phyloP scores from a whole-genome alignment of 1,140 invertebrate species.

The Trialeurodes vaporariorum region DNA sequence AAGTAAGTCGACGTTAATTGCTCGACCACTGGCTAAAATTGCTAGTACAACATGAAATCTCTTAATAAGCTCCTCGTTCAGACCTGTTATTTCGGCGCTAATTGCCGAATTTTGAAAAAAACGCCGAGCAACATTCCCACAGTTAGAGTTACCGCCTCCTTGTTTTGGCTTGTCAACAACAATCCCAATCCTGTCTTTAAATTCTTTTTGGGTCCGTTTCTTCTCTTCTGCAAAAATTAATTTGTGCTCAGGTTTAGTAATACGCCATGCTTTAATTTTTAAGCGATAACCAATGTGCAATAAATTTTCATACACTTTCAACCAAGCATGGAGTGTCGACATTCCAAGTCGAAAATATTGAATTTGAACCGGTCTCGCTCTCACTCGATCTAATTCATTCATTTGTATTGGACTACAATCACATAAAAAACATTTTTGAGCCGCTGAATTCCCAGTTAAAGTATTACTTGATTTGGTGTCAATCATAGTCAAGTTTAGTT shows the following conservation, averaged over 20 bases:
- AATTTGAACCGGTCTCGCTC: constrained; percentile 21
- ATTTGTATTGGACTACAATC: constrained; percentile 32
- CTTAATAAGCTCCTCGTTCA: constrained; percentile 31
- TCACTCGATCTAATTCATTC: constrained; percentile 28
- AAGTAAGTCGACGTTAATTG: too few species aligned
- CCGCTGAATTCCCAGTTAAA: constrained; percentile 29
- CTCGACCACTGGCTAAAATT: constrained; percentile 25
- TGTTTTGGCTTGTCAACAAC: constrained; percentile 21
- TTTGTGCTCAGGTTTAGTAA: too few species aligned
- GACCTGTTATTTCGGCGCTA: constrained; percentile 29
- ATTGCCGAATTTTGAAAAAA: constrained; percentile 29
- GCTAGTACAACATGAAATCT: constrained; percentile 29
- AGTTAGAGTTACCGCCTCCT: constrained; percentile 29
- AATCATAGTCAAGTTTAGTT: constrained; percentile 37
- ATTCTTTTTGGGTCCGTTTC: constrained; percentile 13
- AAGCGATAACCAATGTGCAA: constrained; percentile 31
- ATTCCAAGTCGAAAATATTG: constrained; percentile 29
- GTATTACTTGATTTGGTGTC: constrained; percentile 37
- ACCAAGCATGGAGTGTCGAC: constrained; percentile 32
- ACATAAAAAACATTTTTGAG: constrained; percentile 34
- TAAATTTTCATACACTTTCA: constrained; percentile 29
- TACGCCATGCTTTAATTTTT: too few species aligned
- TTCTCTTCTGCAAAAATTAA: constrained; percentile 7
- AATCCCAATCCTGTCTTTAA: constrained; percentile 14
- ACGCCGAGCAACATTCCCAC: constrained; percentile 32